Conservation (phyloP, 2,113 vertebrate species). For the Furnarius figulus region DNA sequence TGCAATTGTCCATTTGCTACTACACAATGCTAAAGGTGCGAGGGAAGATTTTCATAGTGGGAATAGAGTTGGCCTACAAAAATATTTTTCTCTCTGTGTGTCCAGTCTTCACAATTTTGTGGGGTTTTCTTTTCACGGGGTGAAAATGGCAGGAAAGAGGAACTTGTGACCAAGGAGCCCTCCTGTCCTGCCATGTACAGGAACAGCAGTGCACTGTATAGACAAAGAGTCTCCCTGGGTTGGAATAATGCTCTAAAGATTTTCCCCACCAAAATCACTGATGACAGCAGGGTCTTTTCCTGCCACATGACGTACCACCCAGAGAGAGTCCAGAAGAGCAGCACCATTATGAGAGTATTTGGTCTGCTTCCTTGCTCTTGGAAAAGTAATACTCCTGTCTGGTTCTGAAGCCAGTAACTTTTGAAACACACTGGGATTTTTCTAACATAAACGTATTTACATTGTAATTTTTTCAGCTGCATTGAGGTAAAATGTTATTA, state of each 20-base stretch:
- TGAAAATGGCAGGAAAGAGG: slow-evolving; percentile 34
- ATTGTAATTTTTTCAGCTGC: not conserved
- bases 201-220: fast-evolving
- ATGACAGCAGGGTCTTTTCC: slow-evolving; percentile 57
- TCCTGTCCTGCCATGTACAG: not conserved
- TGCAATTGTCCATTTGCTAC: not conserved
- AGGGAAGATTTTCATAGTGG: not conserved
- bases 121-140: slow-evolving; percentile 30
- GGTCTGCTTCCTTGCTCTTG: not conserved
- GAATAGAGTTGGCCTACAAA: not conserved
- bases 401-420: not conserved
- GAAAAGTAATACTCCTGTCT: not conserved
- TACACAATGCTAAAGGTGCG: fast-evolving
- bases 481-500: not conserved
- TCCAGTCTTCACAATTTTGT: not conserved
- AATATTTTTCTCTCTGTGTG: not conserved
- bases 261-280: slow-evolving; percentile 19
- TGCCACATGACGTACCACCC: not conserved
- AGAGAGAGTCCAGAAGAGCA: slow-evolving; percentile 31
- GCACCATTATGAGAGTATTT: slow-evolving; percentile 58
- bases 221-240: slow-evolving; percentile 26
- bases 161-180: slow-evolving; percentile 17
- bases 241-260: not conserved
- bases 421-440: fast-evolving
- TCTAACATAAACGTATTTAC: not conserved